Evolutionary conservation across 2,888 invertebrate species (phyloP).

Genomic region (Thumatha senex): DNA sequence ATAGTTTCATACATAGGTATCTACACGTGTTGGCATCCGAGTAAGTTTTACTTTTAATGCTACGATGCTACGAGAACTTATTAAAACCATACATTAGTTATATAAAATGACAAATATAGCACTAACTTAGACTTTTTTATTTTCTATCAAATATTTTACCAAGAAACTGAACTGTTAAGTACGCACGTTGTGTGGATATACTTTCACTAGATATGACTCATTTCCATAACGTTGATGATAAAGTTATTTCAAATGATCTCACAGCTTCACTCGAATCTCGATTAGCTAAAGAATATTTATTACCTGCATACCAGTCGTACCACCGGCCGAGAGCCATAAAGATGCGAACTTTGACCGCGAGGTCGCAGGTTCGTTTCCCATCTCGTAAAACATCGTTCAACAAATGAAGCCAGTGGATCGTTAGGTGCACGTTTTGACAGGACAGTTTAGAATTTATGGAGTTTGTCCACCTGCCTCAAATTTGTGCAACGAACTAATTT

Average conservation of each 20-base stretch:
- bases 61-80: no score
- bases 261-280: conserved; percentile 20
- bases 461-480: background rate
- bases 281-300: conserved; percentile 21
- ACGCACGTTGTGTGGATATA: background rate
- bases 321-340: conserved; percentile 46
- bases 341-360: conserved; percentile 46
- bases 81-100: no score
- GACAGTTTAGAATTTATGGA: no score
- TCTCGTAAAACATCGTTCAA: conserved; percentile 40
- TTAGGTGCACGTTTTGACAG: background rate
- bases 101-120: no score
- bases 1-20: no score
- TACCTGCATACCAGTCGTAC: conserved; percentile 27
- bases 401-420: conserved; percentile 24
- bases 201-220: background rate
- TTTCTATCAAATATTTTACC: no score
- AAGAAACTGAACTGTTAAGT: background rate
- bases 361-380: conserved; percentile 37
- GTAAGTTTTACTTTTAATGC: no score
- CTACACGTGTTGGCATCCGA: no score
- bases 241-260: background rate
- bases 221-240: background rate
- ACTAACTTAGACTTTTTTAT: no score
- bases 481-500: background rate